Evolutionary conservation across 2,888 invertebrate species (phyloP), one percentile per base, ranked within the genome.

Genomic region (Antheraea yamamai): DNA sequence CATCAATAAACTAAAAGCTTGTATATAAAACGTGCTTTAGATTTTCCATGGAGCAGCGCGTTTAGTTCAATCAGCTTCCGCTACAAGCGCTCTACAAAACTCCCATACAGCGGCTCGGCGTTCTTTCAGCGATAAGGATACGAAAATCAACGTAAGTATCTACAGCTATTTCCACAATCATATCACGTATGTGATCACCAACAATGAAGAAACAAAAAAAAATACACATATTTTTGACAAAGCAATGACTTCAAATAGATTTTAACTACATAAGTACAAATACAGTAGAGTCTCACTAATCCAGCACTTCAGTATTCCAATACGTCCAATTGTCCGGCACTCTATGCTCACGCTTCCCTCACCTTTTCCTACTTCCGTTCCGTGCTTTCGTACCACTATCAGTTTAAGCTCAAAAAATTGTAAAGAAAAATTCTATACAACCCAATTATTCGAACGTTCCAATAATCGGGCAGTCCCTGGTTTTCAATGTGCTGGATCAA

Each of bases 41-140:
- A 94, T 96, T 73, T 96, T 96, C 88, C 96, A 96, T 81, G 96
- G 96, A 74, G 96, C 96, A 7, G 96, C 96, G 51, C 95, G 96
- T 35, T 90, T 96, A 76, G 95, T 96, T 74, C 96, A 96, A 75
- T 95, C 94, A 0, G 94, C 93, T 0, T 90, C 92, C 2, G 88
- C 86, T 0, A 89, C 87, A 51, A 87, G 83, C 77, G 87, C 84
- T 72, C 90, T 92, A 4, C 85, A 86, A 12, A 89, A 86, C 47
- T 88, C 88, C 0, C 94, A 95, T 81, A 92, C 93, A 0, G 93
- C 94, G 0, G 89, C 89, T 0, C 89, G 95, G 76, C 89, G 95
- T 71, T 91, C 95, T 12, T 91, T 92, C 85, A 95, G 94, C 76
- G 89, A 89, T 0, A 94, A 93, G 81, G 95, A 95, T 78, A 91